Evolutionary conservation across 37 sponge, comb jelly and placozoan genomes (phyloP).

Genomic region (Eunapius fragilis): DNA sequence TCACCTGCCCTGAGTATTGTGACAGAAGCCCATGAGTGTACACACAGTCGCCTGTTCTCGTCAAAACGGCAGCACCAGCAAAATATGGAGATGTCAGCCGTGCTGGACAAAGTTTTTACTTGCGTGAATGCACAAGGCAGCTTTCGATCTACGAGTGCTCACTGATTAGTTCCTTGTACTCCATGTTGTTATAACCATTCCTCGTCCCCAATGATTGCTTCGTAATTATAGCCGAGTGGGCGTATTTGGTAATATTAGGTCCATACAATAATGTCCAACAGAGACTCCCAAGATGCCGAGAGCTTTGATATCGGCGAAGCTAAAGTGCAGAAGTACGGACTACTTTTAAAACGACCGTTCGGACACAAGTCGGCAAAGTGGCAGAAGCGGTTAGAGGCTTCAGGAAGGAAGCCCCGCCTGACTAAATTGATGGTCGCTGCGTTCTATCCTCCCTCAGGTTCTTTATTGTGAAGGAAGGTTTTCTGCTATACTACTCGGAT

Average conservation of each 20-base stretch:
- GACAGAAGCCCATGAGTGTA: constrained; percentile 8
- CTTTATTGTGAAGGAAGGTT: constrained; percentile 96
- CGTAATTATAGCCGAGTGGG: not conserved
- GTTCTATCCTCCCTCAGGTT: too few species aligned
- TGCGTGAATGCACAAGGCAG: not conserved
- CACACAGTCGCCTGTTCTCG: constrained; percentile 24
- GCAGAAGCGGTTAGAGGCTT: constrained; percentile 83
- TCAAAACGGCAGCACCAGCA: constrained; percentile 30
- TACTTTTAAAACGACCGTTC: constrained; percentile 84
- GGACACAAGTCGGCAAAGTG: constrained; percentile 66
- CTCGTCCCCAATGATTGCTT: not conserved
- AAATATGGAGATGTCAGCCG: constrained; percentile 16
- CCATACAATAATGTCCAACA: not conserved
- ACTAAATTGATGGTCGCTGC: too few species aligned
- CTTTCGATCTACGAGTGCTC: not conserved
- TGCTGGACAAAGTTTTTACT: not conserved
- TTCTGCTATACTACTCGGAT: constrained; percentile 94
- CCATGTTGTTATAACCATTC: not conserved
- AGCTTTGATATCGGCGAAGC: constrained; percentile 61
- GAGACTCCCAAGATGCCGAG: constrained; percentile 1
- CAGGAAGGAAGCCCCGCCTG: too few species aligned
- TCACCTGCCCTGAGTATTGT: not conserved
- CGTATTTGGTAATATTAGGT: not conserved
- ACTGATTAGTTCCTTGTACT: not conserved
- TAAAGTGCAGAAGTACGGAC: constrained; percentile 84